These are phyloP conservation scores for Leucophora obtusa DNA, from an alignment of 2,888 invertebrate species.

Conservation along the genomic window DNA sequence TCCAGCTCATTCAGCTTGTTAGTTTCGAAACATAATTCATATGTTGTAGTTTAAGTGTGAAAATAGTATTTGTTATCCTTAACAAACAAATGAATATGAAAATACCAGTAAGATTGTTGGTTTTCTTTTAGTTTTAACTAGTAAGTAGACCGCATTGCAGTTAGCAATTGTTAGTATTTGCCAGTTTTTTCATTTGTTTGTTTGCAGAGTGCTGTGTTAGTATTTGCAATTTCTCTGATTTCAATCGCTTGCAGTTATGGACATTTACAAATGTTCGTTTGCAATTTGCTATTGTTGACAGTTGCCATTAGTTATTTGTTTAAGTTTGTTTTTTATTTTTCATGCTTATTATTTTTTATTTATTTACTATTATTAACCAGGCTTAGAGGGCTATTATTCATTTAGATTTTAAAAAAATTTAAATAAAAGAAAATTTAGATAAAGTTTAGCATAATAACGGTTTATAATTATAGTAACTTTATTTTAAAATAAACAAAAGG, in stretches of 20 bases:
- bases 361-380: constrained; percentile 28
- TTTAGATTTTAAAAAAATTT: not conserved
- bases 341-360: constrained; percentile 15
- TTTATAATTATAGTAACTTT: not conserved
- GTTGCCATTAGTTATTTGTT: constrained; percentile 59
- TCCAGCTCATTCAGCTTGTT: not conserved
- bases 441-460: not conserved
- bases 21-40: constrained; percentile 39
- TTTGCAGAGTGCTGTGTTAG: constrained; percentile 1
- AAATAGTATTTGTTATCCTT: constrained; percentile 31
- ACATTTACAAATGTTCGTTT: constrained; percentile 60
- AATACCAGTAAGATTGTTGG: not conserved
- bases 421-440: not conserved
- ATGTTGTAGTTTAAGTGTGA: constrained; percentile 46
- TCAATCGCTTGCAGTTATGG: constrained; percentile 58
- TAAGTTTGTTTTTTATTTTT: constrained; percentile 21
- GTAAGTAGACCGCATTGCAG: not conserved
- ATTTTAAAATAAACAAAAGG: not conserved
- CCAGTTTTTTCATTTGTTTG: constrained; percentile 6
- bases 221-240: constrained; percentile 56
- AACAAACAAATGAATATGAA: constrained; percentile 4
- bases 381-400: constrained; percentile 25
- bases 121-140: constrained; percentile 9
- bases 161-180: constrained; percentile 13
- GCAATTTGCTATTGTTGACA: constrained; percentile 61